Conservation (phyloP, 64 coral and sea anemone genomes). For the Stichodactyla mertensii region DNA sequence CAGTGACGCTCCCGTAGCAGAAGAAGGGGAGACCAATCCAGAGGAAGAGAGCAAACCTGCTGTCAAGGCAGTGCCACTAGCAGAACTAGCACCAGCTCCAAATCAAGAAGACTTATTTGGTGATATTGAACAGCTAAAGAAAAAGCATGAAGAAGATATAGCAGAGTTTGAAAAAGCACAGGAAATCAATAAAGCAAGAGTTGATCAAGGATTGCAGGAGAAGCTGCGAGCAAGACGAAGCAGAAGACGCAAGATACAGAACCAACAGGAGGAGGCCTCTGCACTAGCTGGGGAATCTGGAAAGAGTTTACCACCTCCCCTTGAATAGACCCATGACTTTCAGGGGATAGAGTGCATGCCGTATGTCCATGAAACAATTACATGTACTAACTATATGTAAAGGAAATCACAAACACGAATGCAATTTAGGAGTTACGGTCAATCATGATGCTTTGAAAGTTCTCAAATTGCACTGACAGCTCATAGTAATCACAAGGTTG, state of each 20-base stretch:
- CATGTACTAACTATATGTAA: no score
- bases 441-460: no score
- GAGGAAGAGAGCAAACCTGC: conserved; percentile 9
- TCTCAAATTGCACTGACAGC: no score
- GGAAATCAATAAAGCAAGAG: conserved; percentile 76
- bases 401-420: no score
- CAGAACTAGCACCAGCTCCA: conserved; percentile 78
- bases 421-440: no score
- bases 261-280: conserved; percentile 56
- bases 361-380: no score
- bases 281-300: conserved; percentile 34
- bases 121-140: conserved; percentile 90
- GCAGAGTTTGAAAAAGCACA: conserved; percentile 93
- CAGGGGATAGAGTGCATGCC: neutral
- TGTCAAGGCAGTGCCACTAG: conserved; percentile 35
- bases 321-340: neutral
- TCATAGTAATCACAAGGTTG: no score
- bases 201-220: conserved; percentile 93
- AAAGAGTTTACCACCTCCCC: conserved; percentile 31
- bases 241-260: conserved; percentile 78
- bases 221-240: conserved; percentile 75
- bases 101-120: conserved; percentile 78
- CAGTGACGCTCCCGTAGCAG: conserved; percentile 23
- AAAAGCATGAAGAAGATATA: conserved; percentile 89
- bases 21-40: conserved; percentile 10